A percentile compares a stretch with the other conserved stretches of the same genome.
phyloP scores from a whole-genome alignment of 2,113 vertebrate species.

The Zapus hudsonius region DNA sequence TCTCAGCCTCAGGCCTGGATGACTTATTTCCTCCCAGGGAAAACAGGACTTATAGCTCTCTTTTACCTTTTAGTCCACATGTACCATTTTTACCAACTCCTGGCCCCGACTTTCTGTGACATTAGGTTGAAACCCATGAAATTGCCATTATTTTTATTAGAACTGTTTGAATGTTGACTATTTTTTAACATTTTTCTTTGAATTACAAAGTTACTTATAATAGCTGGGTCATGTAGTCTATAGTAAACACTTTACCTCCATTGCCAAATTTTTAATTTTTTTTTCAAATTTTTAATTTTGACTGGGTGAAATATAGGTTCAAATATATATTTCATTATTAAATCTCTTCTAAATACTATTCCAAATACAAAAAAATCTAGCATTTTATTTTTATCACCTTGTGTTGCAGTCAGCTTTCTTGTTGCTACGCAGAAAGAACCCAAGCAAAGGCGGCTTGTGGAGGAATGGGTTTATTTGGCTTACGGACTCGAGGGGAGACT shows the following conservation, averaged over 20 bases:
- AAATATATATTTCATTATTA: neutral
- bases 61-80: accelerated
- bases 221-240: neutral
- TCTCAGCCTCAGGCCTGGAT: neutral
- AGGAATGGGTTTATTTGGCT: no score
- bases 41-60: neutral
- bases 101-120: neutral
- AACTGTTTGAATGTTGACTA: neutral
- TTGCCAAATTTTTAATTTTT: neutral
- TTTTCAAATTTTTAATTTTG: neutral
- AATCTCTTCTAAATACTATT: neutral
- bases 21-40: neutral
- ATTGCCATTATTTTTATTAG: neutral
- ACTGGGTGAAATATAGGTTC: neutral
- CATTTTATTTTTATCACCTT: no score
- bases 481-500: no score
- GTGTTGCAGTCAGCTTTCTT: no score
- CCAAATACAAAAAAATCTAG: no score
- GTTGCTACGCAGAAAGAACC: no score
- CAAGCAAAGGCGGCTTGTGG: no score
- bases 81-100: neutral
- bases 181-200: neutral
- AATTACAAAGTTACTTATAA: neutral
- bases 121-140: neutral
- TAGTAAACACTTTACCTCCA: neutral